Evolutionary conservation across 2,797 vertebrate species (phyloP).

Genomic region (Mico argentatus): DNA sequence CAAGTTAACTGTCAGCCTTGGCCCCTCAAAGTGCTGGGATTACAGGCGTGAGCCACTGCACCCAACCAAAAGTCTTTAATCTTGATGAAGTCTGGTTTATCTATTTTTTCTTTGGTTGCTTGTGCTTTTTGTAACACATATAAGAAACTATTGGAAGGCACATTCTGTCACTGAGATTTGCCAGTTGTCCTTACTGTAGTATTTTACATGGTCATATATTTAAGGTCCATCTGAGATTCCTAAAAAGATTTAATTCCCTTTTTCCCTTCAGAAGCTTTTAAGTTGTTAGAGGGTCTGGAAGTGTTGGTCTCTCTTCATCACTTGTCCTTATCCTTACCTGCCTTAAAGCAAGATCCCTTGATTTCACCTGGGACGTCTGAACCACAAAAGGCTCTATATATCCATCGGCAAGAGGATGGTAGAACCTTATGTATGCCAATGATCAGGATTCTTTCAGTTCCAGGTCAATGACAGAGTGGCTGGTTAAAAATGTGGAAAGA

Average conservation of each 20-base stretch:
- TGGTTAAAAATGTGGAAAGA: not conserved
- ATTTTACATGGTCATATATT: not conserved
- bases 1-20: too few species aligned
- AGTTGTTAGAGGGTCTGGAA: not conserved
- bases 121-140: not conserved
- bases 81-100: not conserved
- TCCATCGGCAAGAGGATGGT: not conserved
- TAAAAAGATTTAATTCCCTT: slow-evolving; percentile 32
- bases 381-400: not conserved
- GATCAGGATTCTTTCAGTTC: not conserved
- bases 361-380: not conserved
- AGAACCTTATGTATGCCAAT: not conserved
- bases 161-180: not conserved
- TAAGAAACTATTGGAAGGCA: not conserved
- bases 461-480: not conserved
- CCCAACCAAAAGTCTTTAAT: not conserved
- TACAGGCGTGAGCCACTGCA: not conserved
- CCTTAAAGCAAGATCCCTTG: not conserved
- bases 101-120: not conserved
- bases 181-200: not conserved
- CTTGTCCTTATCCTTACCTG: not conserved
- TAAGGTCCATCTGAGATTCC: slow-evolving; percentile 4
- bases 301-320: not conserved
- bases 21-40: too few species aligned
- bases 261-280: not conserved